Conservation (phyloP, 2,888 invertebrate genomes). For the Dasysyrphus tricinctus region DNA sequence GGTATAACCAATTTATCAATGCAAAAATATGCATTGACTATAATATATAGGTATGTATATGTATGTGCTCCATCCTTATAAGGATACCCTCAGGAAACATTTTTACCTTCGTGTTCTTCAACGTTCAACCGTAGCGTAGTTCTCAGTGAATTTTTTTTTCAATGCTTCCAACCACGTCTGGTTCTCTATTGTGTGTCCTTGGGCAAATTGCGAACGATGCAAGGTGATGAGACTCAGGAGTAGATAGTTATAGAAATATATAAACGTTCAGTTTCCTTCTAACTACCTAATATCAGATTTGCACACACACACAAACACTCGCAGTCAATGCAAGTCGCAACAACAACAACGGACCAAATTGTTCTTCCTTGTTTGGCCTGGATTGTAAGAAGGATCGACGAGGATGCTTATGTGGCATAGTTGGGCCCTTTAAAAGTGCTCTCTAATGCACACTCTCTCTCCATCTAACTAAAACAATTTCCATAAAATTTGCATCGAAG, state of each 20-base stretch:
- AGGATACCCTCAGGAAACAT: constrained; percentile 38
- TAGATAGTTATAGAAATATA: background rate
- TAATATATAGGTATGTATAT: background rate
- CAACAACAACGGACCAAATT: constrained; percentile 7
- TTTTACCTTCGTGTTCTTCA: constrained; percentile 40
- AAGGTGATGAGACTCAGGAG: constrained; percentile 28
- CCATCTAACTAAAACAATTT: constrained; percentile 68
- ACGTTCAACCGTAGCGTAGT: constrained; percentile 24
- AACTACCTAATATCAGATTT: constrained; percentile 6
- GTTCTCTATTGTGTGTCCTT: constrained; percentile 39
- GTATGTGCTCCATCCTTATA: background rate
- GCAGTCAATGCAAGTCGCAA: constrained; percentile 31
- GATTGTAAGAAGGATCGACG: constrained; percentile 47
- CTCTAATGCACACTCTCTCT: constrained; percentile 60
- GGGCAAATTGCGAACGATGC: constrained; percentile 41
- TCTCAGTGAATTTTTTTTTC: constrained; percentile 24
- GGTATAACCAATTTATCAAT: constrained; percentile 51
- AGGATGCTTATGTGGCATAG: constrained; percentile 60
- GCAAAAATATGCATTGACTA: constrained; percentile 53
- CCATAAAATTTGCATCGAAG: constrained; percentile 72
- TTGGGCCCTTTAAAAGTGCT: constrained; percentile 47
- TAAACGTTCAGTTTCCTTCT: constrained; percentile 1
- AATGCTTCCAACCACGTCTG: constrained; percentile 25
- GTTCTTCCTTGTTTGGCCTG: constrained; percentile 9
- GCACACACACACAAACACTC: constrained; percentile 2